phyloP scores from a whole-genome alignment of 2,113 vertebrate species.

The Cephalopterus ornatus region DNA sequence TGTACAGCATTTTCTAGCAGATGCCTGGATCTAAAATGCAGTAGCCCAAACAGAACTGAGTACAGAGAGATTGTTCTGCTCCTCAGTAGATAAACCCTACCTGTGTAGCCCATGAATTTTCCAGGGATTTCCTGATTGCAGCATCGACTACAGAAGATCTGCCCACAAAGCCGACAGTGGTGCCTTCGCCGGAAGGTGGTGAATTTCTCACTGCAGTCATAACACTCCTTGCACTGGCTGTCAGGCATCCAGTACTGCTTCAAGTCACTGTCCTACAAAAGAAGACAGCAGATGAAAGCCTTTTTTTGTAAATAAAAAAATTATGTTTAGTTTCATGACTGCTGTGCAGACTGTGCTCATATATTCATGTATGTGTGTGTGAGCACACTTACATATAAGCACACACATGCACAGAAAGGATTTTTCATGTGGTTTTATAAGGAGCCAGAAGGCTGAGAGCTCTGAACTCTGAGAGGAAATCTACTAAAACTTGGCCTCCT shows the following conservation, averaged over 20 bases:
- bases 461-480: background rate
- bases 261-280: slow-evolving; percentile 90
- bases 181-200: slow-evolving; percentile 96
- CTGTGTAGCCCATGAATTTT: slow-evolving; percentile 99
- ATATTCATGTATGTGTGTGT: rapidly evolving
- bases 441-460: background rate
- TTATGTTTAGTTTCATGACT: background rate
- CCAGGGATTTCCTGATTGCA: slow-evolving; percentile 99
- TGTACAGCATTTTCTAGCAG: background rate
- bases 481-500: background rate
- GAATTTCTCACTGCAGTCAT: slow-evolving; percentile 98
- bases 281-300: background rate
- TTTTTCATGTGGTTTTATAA: background rate
- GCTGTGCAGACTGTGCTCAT: background rate
- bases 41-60: background rate
- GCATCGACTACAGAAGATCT: slow-evolving; percentile 99
- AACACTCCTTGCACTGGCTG: slow-evolving; percentile 98
- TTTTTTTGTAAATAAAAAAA: background rate
- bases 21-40: background rate
- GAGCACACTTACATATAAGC: background rate
- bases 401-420: background rate
- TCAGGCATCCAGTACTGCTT: slow-evolving; percentile 99
- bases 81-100: slow-evolving; percentile 59
- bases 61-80: background rate
- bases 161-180: slow-evolving; percentile 94